A percentile compares a stretch with the other conserved stretches of the same genome.
Conservation (phyloP, 1,140 invertebrate species). For the Steinernema khuongi region DNA sequence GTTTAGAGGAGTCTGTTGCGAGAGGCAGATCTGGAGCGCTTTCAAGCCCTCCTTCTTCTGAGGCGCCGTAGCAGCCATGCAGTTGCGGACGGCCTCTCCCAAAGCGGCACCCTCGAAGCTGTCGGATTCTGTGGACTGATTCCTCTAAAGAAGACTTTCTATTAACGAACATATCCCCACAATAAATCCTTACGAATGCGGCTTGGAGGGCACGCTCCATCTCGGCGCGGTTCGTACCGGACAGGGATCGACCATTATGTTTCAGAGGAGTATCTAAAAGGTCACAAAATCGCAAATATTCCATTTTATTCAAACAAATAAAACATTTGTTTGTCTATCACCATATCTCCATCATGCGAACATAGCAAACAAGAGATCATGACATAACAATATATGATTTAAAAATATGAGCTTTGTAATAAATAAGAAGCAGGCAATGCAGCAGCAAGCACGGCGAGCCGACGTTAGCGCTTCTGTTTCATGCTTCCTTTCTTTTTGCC, state of each 20-base stretch:
- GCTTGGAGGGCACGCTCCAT: not conserved
- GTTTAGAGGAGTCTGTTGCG: not conserved
- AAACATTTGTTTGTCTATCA: not conserved
- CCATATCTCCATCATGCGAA: not conserved
- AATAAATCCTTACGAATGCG: not conserved
- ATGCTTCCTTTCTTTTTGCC: not conserved
- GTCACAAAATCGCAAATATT: not conserved
- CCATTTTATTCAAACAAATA: not conserved
- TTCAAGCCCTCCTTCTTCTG: not conserved
- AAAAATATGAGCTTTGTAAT: not conserved
- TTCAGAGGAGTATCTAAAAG: not conserved
- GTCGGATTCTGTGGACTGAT: not conserved
- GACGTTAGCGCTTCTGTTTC: not conserved
- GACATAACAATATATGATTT: not conserved
- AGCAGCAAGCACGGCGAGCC: not conserved
- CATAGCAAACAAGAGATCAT: not conserved
- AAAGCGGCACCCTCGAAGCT: not conserved
- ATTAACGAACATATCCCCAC: not conserved
- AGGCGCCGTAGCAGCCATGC: not conserved
- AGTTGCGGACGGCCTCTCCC: not conserved
- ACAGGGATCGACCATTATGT: not conserved
- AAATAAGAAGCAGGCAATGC: not conserved
- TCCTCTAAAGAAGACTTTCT: not conserved
- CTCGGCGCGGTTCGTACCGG: not conserved
- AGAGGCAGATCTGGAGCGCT: not conserved